A percentile compares a stretch with the other conserved stretches of the same genome.
phyloP scores from a whole-genome alignment of 2,113 vertebrate genomes.

The Promerops cafer region DNA sequence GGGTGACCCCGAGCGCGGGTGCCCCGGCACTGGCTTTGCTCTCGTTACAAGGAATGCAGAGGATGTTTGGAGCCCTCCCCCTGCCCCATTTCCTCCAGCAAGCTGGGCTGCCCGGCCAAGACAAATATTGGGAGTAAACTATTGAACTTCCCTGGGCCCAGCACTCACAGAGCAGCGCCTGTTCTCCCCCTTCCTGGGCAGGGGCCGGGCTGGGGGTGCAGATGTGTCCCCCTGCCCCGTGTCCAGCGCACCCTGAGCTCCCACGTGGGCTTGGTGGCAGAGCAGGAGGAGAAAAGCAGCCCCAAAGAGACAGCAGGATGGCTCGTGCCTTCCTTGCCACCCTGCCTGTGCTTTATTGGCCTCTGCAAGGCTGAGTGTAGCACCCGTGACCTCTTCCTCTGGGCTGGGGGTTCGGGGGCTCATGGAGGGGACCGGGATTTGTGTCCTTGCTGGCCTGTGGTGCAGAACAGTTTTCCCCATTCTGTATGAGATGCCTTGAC shows the following conservation, averaged over 20 bases:
- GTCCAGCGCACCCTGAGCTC: rapidly evolving
- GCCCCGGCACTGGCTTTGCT: background rate
- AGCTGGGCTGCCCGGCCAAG: background rate
- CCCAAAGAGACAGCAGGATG: rapidly evolving
- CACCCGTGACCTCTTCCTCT: background rate
- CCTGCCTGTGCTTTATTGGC: rapidly evolving
- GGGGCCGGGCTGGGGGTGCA: background rate
- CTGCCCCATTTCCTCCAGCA: conserved; percentile 40
- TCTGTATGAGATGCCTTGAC: rapidly evolving
- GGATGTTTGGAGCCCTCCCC: conserved; percentile 53
- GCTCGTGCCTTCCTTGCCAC: too few species aligned
- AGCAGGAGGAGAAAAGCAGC: background rate
- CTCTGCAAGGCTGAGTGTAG: background rate
- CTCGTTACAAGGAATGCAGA: background rate
- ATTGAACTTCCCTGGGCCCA: conserved; percentile 38
- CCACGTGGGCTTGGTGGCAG: background rate
- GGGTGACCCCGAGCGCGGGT: background rate
- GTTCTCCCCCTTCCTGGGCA: background rate
- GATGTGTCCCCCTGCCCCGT: background rate
- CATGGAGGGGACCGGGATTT: rapidly evolving
- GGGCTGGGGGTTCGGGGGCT: background rate
- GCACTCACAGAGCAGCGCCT: conserved; percentile 14
- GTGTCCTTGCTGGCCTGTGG: rapidly evolving
- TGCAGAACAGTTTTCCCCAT: background rate
- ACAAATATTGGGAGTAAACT: conserved; percentile 53